Evolutionary conservation across 2,888 invertebrate genomes (phyloP), one percentile per base, ranked within the genome.

Genomic region (Noctuana brunneofusca): DNA sequence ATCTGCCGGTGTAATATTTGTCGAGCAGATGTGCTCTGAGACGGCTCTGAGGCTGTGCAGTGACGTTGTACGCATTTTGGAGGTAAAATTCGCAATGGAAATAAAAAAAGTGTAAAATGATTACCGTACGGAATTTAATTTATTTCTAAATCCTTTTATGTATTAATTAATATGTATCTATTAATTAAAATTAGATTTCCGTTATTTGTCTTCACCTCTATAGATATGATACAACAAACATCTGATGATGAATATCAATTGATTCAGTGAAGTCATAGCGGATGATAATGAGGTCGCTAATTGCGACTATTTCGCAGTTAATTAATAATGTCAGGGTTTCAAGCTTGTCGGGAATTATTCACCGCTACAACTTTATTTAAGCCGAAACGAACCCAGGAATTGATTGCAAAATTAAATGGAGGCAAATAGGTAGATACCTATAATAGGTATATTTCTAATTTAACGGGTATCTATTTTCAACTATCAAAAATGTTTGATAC

Each of bases 211-310:
- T n/a, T n/a, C n/a, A n/a, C n/a, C n/a, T n/a, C n/a, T n/a, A n/a
- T n/a, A n/a, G n/a, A n/a, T n/a, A n/a, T n/a, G n/a, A n/a, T n/a
- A n/a, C n/a, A n/a, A n/a, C n/a, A n/a, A n/a, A n/a, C n/a, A n/a
- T n/a, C n/a, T n/a, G n/a, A 49, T 27, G n/a, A 49, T 22, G 27
- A 49, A 24, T 27, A 52, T 27, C 20, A 59, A 30, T 59, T 43
- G 43, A 22, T 46, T 46, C 18, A 46, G 53, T 63, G 56, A 63
- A 68, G 67, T 65, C 65, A 65, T 67, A 66, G 68, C 64, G 60
- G 55, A 58, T 59, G 56, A 62, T 66, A 71, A 68, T 67, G 70
- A 67, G 68, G 68, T 69, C 66, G 65, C 54, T 60, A 60, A 59
- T 60, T 60, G 60, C 32, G 32, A 46, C 24, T 24, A 60, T 54